phyloP scores from a whole-genome alignment of 2,888 invertebrate genomes.

The Oscheius sp. region DNA sequence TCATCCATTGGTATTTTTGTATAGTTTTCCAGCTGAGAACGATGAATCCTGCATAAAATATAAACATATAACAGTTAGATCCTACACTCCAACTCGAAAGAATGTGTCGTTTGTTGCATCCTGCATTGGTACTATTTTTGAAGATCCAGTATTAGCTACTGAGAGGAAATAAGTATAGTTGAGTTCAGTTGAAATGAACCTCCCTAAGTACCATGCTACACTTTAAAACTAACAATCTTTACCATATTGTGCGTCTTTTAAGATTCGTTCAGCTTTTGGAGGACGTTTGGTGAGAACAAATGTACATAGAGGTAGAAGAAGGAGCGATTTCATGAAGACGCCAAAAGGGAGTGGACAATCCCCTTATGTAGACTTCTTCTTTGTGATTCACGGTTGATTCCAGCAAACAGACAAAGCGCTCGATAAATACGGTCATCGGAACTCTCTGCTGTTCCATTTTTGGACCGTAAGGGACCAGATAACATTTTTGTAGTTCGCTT shows the following conservation, averaged over 20 bases:
- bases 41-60: slow-evolving; percentile 44
- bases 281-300: slow-evolving; percentile 10
- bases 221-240: not conserved
- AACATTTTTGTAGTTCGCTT: too few relatives aligned
- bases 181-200: slow-evolving; percentile 48
- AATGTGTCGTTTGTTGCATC: slow-evolving; percentile 57
- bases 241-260: slow-evolving; percentile 30
- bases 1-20: slow-evolving; percentile 51
- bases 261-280: slow-evolving; percentile 16
- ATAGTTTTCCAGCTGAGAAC: slow-evolving; percentile 48
- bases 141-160: slow-evolving; percentile 44
- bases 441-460: slow-evolving; percentile 7
- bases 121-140: slow-evolving; percentile 56
- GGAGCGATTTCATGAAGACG: slow-evolving; percentile 6
- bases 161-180: slow-evolving; percentile 49
- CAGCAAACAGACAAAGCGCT: slow-evolving; percentile 32
- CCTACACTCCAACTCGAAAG: slow-evolving; percentile 57
- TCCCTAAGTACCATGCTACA: slow-evolving; percentile 38
- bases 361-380: slow-evolving; percentile 15
- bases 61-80: not conserved
- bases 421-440: slow-evolving; percentile 23
- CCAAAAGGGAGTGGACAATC: not conserved
- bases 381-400: slow-evolving; percentile 23
- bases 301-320: slow-evolving; percentile 10
- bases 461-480: not conserved